Conservation (phyloP, 1,140 invertebrate genomes). For the Microvelia longipes region DNA sequence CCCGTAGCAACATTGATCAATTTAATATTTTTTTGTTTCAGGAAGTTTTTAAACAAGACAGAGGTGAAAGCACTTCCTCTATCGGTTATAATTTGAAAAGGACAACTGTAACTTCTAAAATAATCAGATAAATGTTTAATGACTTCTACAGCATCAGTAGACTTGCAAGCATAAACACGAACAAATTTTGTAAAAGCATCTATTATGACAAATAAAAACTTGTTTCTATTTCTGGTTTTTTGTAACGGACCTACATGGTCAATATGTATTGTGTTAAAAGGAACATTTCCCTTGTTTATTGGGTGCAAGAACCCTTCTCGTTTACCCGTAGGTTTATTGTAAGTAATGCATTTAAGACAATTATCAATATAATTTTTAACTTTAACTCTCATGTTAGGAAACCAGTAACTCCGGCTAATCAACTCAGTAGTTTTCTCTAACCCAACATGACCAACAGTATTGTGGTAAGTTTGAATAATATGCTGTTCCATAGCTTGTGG, state of each 20-base stretch:
- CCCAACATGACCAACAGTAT: conserved; percentile 22
- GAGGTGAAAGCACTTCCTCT: neutral
- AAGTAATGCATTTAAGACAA: neutral
- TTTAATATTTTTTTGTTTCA: neutral
- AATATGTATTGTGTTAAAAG: neutral
- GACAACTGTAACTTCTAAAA: neutral
- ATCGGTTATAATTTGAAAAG: neutral
- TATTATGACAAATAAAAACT: neutral
- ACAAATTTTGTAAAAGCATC: neutral
- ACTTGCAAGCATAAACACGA: neutral
- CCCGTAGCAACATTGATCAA: neutral
- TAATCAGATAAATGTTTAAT: neutral
- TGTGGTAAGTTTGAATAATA: conserved; percentile 17
- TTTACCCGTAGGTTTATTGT: neutral
- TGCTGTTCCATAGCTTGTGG: conserved; percentile 14
- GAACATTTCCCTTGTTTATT: neutral
- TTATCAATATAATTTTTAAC: neutral
- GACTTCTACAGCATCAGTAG: neutral
- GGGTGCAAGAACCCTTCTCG: neutral
- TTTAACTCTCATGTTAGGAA: neutral
- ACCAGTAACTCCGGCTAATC: neutral
- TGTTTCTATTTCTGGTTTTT: conserved; percentile 10
- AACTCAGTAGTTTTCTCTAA: conserved; percentile 14
- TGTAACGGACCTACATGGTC: neutral
- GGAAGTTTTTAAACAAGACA: neutral